Evolutionary conservation across 2,113 vertebrate species (phyloP), one percentile per base, ranked within the genome.

Genomic region (Cyanistes caeruleus): DNA sequence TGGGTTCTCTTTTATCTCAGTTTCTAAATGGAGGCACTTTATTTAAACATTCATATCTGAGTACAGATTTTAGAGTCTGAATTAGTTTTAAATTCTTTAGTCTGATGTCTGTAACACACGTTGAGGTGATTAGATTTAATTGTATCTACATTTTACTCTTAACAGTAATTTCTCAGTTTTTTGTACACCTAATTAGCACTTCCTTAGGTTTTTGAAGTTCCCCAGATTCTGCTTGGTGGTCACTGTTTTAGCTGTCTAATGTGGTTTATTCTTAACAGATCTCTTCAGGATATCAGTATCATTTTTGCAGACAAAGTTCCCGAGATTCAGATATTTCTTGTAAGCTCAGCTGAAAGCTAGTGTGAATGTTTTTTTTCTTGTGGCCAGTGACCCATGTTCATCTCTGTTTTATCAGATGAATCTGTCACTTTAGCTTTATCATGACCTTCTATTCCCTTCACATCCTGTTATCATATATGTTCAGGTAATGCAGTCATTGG

Each of bases 1-100:
- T 90, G 88, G 82, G 59, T 46, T 72, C 63, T 49, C 39, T 90
- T 94, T 51, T 67, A 41, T 91, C 93, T 93, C 86, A 73, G 27
- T 94, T 88, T 88, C 56, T 80, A 76, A 76, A 52, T 74, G 23
- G 63, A 92, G 60, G 5, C 24, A 68, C 81, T 75, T 95, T 65
- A 56, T 73, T 92, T 87, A 64, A 90, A 87, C 13, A 81, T 52
- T 76, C 4, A 19, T 51, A 79, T 84, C 41, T 93, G 15, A 84
- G 41, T 81, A 62, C 2, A 15, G 46, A 63, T 64, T 92, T 79
- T 23, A 24, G 94, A 87, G 84, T 62, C 30, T 52, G 13, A 70
- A 60, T 87, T 58, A 43, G 33, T 89, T 87, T 33, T 6, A 76
- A 85, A 43, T 73, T 69, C 33, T 63, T 93, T 63, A 58, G 23